phyloP scores from a whole-genome alignment of 2,797 vertebrate genomes.

The Tragelaphus oryx region DNA sequence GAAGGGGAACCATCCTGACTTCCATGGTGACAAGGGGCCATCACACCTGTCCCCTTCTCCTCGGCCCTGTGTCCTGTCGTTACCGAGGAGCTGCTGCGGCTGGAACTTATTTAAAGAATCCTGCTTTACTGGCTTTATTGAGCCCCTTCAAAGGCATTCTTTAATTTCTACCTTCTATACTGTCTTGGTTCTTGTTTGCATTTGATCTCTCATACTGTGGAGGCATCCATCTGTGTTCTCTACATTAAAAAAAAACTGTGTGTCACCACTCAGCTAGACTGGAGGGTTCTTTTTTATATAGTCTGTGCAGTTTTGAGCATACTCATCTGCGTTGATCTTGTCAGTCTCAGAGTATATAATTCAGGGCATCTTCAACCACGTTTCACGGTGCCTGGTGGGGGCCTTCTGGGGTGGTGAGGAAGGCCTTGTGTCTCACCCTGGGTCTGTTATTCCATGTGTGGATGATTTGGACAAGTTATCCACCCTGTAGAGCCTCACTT shows the following conservation, averaged over 20 bases:
- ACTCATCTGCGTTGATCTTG: fast-evolving
- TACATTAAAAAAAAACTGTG: not conserved
- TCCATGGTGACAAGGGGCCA: not conserved
- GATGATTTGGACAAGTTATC: not conserved
- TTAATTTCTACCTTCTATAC: not conserved
- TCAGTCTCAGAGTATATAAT: not conserved
- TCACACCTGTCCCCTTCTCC: not conserved
- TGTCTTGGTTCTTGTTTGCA: not conserved
- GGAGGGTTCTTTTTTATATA: not conserved
- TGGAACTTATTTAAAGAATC: not conserved
- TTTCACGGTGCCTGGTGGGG: not conserved
- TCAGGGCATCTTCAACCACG: not conserved
- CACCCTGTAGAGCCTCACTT: not conserved
- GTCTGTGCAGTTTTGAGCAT: not conserved
- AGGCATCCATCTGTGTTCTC: not conserved
- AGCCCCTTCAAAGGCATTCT: not conserved
- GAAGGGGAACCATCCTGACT: not conserved
- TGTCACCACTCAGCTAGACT: not conserved
- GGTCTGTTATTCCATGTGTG: not conserved
- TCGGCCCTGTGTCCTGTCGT: not conserved
- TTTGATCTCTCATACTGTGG: not conserved
- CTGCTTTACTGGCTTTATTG: not conserved
- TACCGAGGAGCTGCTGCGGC: not conserved
- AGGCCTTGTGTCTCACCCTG: not conserved
- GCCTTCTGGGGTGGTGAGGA: not conserved